A percentile compares a stretch with the other conserved stretches of the same genome.
Conservation (phyloP, 2,888 invertebrate genomes). For the Synergus laeviventris region DNA sequence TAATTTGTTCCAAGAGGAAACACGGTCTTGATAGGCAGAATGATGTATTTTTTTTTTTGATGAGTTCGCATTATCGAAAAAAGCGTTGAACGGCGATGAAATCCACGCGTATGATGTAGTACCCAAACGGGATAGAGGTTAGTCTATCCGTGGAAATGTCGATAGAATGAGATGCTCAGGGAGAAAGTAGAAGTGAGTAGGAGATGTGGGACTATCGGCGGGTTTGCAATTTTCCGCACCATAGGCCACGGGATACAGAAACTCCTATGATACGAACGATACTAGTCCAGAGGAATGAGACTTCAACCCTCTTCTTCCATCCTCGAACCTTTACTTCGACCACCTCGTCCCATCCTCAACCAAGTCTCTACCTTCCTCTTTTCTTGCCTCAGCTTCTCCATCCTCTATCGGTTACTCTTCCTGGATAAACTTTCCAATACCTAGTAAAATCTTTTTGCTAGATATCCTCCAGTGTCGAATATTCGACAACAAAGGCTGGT, state of each 20-base stretch:
- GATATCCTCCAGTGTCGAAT: conserved; percentile 34
- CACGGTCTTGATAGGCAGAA: background rate
- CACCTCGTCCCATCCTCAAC: conserved; percentile 24
- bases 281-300: conserved; percentile 45
- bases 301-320: conserved; percentile 44
- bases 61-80: conserved; percentile 32
- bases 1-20: conserved; percentile 7
- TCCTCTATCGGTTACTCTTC: conserved; percentile 29
- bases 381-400: conserved; percentile 35
- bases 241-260: conserved; percentile 53
- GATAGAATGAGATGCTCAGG: conserved; percentile 24
- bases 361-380: conserved; percentile 36
- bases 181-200: conserved; percentile 16
- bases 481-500: conserved; percentile 27
- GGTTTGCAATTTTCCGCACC: conserved; percentile 64
- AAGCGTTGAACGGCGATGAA: conserved; percentile 9
- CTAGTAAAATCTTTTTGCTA: conserved; percentile 39
- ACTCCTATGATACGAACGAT: conserved; percentile 43
- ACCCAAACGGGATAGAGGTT: conserved; percentile 13
- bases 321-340: conserved; percentile 34
- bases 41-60: conserved; percentile 19
- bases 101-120: conserved; percentile 29
- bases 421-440: conserved; percentile 30
- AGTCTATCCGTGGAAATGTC: conserved; percentile 27
- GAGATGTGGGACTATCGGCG: conserved; percentile 55